phyloP scores from a whole-genome alignment of 1,140 invertebrate genomes.

The Drosophila virilis region DNA sequence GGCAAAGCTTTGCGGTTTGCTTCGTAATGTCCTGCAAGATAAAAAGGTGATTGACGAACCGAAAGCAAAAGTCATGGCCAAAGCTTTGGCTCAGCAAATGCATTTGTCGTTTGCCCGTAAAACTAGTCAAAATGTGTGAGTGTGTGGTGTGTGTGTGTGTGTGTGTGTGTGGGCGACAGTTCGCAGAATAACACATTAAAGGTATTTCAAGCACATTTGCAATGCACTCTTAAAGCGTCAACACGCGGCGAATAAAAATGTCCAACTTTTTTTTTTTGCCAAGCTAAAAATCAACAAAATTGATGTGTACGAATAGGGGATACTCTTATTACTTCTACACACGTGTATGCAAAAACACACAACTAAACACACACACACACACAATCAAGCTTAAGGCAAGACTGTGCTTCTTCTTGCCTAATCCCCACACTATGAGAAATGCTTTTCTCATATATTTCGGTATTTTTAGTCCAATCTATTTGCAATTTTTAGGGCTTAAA shows the following conservation, averaged over 20 bases:
- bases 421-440: no score
- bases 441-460: no score
- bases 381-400: no score
- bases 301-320: not conserved
- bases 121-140: slow-evolving; percentile 1
- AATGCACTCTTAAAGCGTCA: slow-evolving; percentile 21
- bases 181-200: slow-evolving; percentile 9
- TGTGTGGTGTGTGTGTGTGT: slow-evolving; percentile 1
- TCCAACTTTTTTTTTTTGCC: slow-evolving; percentile 10
- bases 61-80: slow-evolving; percentile 80
- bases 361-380: no score
- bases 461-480: no score
- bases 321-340: no score
- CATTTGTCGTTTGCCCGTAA: slow-evolving; percentile 60
- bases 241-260: slow-evolving; percentile 5
- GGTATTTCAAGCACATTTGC: slow-evolving; percentile 1
- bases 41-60: slow-evolving; percentile 80
- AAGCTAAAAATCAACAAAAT: not conserved
- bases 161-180: not conserved
- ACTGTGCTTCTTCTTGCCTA: no score
- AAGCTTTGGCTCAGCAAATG: slow-evolving; percentile 72
- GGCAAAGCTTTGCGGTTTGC: slow-evolving; percentile 57
- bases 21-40: slow-evolving; percentile 75
- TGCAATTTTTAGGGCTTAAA: no score
- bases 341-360: no score